Evolutionary conservation across 2,888 invertebrate species (phyloP), one percentile per base, ranked within the genome.

Genomic region (Pedicia rivosa): DNA sequence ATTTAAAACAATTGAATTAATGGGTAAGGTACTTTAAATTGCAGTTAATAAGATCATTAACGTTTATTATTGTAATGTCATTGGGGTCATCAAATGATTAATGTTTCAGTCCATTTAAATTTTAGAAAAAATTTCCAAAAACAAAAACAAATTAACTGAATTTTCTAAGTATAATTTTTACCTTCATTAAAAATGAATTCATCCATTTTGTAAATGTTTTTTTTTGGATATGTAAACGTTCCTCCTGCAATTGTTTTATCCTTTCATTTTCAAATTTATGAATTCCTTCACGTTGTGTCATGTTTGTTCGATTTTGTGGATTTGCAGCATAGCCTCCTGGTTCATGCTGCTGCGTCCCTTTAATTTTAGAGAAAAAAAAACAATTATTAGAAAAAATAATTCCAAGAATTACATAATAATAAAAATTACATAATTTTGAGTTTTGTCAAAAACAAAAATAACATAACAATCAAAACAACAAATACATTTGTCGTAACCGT

Each of bases 151-250:
- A n/a, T n/a, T n/a, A n/a, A n/a, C n/a, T n/a, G n/a, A n/a, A n/a
- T n/a, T n/a, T n/a, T n/a, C n/a, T n/a, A n/a, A n/a, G n/a, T n/a
- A n/a, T 31, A 17, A 17, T 14, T 42, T 46, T 48, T 54, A 91
- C 92, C 81, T 91, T 92, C 57, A 83, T 77, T 52, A 94, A 65
- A 65, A 92, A 92, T 14, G 90, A 91, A 67, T 94, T 94, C 81
- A 94, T 86, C 94, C 94, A 94, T 88, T 98, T 98, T 50, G 97
- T 97, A 66, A 98, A 98, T 20, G 98, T 98, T 65, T 98, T 98
- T 74, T 97, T 97, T 68, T 98, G 98, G 49, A 98, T 97, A 64
- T 91, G 84, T 46, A 95, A 69, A 40, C 97, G 80, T 66, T 98
- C 97, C 64, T 95, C 92, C 62, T 95, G 94, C 58, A 97, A 75